phyloP scores from a whole-genome alignment of 2,113 vertebrate genomes.

The Notarius quadriscutis region DNA sequence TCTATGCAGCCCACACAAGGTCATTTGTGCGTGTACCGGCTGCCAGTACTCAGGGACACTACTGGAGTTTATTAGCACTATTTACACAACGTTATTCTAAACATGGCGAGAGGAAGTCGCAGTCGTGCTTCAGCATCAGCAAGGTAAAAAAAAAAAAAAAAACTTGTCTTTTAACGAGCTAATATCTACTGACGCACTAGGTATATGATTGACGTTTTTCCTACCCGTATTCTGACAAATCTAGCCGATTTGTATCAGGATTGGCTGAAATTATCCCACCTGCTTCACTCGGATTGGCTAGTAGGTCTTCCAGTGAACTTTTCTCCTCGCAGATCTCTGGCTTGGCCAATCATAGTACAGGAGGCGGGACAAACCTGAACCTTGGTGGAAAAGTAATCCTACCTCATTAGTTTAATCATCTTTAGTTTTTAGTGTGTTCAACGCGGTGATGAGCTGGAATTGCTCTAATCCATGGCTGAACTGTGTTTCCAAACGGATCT shows the following conservation, averaged over 20 bases:
- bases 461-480: not conserved
- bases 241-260: not conserved
- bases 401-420: not conserved
- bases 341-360: not conserved
- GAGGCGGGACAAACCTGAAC: not conserved
- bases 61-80: not conserved
- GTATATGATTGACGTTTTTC: not conserved
- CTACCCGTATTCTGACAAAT: not conserved
- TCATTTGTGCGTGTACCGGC: constrained; percentile 49
- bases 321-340: not conserved
- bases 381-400: not conserved
- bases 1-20: constrained; percentile 44
- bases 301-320: not conserved
- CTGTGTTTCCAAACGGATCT: not conserved
- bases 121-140: constrained; percentile 56
- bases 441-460: not conserved
- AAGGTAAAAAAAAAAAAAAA: constrained; percentile 41
- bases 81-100: not conserved
- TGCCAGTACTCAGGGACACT: not conserved
- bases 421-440: not conserved
- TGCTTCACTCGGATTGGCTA: not conserved
- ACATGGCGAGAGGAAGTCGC: constrained; percentile 63
- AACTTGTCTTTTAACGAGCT: too few relatives aligned
- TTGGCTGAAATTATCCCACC: not conserved
- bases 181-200: not conserved